Evolutionary conservation across 2,113 vertebrate species (phyloP), one percentile per base, ranked within the genome.

Genomic region (Helogale parvula): DNA sequence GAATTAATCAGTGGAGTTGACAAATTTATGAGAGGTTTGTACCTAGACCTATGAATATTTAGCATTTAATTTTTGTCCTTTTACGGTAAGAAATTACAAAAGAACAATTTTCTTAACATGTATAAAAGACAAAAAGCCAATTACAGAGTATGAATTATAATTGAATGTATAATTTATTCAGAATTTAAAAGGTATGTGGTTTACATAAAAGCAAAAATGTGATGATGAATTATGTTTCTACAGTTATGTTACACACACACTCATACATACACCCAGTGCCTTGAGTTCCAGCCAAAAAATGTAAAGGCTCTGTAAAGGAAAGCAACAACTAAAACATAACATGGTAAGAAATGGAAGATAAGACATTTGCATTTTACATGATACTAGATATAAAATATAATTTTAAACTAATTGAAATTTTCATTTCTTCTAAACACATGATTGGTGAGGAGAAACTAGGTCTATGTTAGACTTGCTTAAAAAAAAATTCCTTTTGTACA

Each of bases 401-500:
- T 83, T 50, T 96, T 95, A 38, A 95, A 35, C 19, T 25, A 68
- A 72, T 31, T 94, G 47, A 93, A 91, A 97, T 81, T 9, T 88
- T 5, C 52, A 71, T 89, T 89, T 97, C 35, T 47, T 96, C 60
- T n/a, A 74, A 88, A 63, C 29, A 85, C 52, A 82, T 29, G 11
- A 50, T 52, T 50, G 33, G 50, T 74, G 71, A 95, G 35, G 57
- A 93, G 19, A 81, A 15, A 85, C 14, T 57, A 6, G 66, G 14
- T 90, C 4, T 66, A n/a, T 57, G 72, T 74, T 52, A 60, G 31
- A 81, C 3, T 19, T 65, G 7, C 31, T 63, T 54, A 50, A 68
- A 90, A 45, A 81, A 57, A 2, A 31, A 31, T 47, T 72, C 1
- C 3, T 60, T 12, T 68, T 33, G 3, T 69, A 31, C 10, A 7